Evolutionary conservation across 2,113 vertebrate species (phyloP).

Genomic region (Labrus mixtus): DNA sequence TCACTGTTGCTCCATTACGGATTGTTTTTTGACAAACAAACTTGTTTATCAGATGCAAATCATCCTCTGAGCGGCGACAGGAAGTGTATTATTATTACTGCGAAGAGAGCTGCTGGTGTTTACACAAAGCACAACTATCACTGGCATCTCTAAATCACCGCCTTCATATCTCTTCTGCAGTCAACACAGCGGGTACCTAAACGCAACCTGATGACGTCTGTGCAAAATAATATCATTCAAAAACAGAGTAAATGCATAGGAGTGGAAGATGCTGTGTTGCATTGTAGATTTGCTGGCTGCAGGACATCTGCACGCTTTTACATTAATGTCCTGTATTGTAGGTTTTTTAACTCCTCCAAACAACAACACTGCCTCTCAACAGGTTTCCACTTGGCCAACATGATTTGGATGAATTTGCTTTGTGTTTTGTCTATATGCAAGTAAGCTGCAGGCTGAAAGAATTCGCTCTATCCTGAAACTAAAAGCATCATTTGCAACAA

Average conservation of each 20-base stretch:
- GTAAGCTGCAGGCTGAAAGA: constrained; percentile 5
- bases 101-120: not conserved
- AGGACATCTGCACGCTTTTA: too few relatives aligned
- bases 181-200: not conserved
- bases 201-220: not conserved
- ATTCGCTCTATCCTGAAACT: not conserved
- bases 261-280: too few relatives aligned
- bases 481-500: not conserved
- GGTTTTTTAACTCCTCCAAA: not conserved
- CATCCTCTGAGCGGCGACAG: constrained; percentile 14
- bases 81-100: constrained; percentile 18
- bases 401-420: constrained; percentile 43
- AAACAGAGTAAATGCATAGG: too few relatives aligned
- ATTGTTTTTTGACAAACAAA: constrained; percentile 4
- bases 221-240: too few relatives aligned
- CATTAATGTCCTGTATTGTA: too few relatives aligned
- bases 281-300: too few relatives aligned
- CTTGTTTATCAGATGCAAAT: constrained; percentile 41
- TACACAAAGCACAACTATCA: not conserved
- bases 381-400: constrained; percentile 37
- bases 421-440: constrained; percentile 10
- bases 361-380: constrained; percentile 43
- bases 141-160: not conserved
- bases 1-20: not conserved
- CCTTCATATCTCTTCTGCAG: not conserved